Conservation (phyloP, 2,888 invertebrate species). For the Andrena flavipes region DNA sequence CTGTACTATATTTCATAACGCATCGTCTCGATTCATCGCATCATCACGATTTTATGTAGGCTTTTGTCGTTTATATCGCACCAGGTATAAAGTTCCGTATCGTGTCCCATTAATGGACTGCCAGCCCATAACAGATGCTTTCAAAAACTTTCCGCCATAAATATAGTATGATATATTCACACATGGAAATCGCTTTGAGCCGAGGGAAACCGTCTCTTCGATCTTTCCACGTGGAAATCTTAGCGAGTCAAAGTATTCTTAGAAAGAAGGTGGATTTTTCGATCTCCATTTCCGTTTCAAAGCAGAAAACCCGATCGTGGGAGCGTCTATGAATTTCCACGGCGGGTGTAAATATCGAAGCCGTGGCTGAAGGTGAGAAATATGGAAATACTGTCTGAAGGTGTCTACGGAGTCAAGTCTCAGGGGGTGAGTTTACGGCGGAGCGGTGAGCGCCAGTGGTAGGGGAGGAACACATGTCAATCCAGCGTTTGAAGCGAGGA, state of each 20-base stretch:
- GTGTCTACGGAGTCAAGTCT: conserved; percentile 64
- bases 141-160: background rate
- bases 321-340: conserved; percentile 59
- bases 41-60: conserved; percentile 73
- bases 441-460: conserved; percentile 35
- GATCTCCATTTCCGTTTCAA: background rate
- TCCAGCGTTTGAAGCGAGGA: background rate
- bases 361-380: conserved; percentile 58
- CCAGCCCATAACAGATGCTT: conserved; percentile 24
- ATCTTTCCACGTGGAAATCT: background rate
- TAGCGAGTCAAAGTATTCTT: too few species aligned
- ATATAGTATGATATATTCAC: too few species aligned
- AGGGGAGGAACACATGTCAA: conserved; percentile 10
- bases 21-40: too few species aligned
- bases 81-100: conserved; percentile 82
- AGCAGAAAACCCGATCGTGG: conserved; percentile 50
- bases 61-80: conserved; percentile 77
- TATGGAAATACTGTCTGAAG: conserved; percentile 55
- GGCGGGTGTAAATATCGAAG: conserved; percentile 60
- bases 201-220: too few species aligned
- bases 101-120: conserved; percentile 78
- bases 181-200: too few species aligned
- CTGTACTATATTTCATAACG: conserved; percentile 14
- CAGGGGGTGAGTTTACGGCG: conserved; percentile 71
- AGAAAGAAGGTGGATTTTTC: background rate